Conservation (phyloP, 2,797 vertebrate genomes). For the Hyperoplus lanceolatus region DNA sequence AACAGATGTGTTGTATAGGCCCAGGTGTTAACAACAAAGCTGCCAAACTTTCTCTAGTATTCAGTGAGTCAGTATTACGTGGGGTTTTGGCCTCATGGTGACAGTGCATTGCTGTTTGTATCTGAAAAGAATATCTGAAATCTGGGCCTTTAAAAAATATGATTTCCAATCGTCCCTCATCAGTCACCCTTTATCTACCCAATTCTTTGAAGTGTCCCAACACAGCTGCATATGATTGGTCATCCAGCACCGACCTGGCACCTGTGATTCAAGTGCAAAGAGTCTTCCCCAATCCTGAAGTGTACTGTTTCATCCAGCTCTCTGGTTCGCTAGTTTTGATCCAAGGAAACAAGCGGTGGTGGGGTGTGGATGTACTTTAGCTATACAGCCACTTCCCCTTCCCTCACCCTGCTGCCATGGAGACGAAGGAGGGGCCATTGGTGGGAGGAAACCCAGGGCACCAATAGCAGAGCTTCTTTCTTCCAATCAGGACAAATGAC, state of each 20-base stretch:
- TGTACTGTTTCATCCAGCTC: slow-evolving; percentile 74
- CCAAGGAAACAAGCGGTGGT: slow-evolving; percentile 44
- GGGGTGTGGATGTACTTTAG: slow-evolving; percentile 52
- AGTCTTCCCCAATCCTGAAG: slow-evolving; percentile 82
- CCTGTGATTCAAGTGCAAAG: slow-evolving; percentile 81
- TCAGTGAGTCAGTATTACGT: slow-evolving; percentile 54
- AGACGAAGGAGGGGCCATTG: not conserved
- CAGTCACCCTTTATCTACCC: slow-evolving; percentile 31
- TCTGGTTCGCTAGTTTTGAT: slow-evolving; percentile 48
- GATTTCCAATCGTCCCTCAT: slow-evolving; percentile 20
- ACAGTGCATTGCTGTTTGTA: slow-evolving; percentile 50
- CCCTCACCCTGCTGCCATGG: not conserved
- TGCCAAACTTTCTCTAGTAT: slow-evolving; percentile 47
- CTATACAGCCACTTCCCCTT: slow-evolving; percentile 13
- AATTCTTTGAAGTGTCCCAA: slow-evolving; percentile 44
- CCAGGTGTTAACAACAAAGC: slow-evolving; percentile 35
- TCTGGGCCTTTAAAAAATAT: not conserved
- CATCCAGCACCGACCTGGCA: slow-evolving; percentile 75
- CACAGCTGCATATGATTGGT: slow-evolving; percentile 73
- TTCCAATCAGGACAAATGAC: slow-evolving; percentile 80
- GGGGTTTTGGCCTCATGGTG: slow-evolving; percentile 27
- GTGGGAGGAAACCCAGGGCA: not conserved
- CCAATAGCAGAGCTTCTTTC: slow-evolving; percentile 70
- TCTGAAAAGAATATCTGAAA: slow-evolving; percentile 48
- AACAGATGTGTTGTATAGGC: not conserved